Percentiles rank a stretch among this genome's conserved stretches.
Evolutionary conservation across 2,888 invertebrate genomes (phyloP).

Genomic region (Xanthorhoe spadicearia): DNA sequence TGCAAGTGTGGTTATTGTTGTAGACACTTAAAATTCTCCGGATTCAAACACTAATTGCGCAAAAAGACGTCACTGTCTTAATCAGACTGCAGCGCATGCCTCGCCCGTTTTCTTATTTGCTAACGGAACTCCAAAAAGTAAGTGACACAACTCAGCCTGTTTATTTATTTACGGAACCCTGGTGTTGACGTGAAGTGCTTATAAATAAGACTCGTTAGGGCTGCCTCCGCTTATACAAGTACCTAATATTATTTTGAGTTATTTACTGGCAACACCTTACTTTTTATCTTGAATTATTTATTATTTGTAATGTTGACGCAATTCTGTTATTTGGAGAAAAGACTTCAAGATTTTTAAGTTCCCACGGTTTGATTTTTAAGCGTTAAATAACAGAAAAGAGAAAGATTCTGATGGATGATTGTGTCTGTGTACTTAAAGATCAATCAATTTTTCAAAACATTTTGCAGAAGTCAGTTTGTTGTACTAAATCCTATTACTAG

Average conservation of each 20-base stretch:
- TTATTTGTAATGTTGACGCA: slow-evolving; percentile 29
- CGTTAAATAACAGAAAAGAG: no score
- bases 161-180: slow-evolving; percentile 58
- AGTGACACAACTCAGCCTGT: slow-evolving; percentile 53
- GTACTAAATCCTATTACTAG: no score
- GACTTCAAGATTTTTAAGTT: neutral
- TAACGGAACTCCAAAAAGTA: slow-evolving; percentile 41
- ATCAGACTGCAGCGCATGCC: slow-evolving; percentile 17
- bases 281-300: slow-evolving; percentile 44
- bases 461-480: no score
- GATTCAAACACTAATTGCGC: slow-evolving; percentile 12
- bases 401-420: no score
- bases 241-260: slow-evolving; percentile 46
- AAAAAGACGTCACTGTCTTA: slow-evolving; percentile 8
- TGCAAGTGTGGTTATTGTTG: neutral
- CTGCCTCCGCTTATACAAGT: slow-evolving; percentile 47
- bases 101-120: slow-evolving; percentile 25
- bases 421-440: no score
- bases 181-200: slow-evolving; percentile 58
- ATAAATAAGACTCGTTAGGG: slow-evolving; percentile 64
- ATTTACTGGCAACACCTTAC: slow-evolving; percentile 43
- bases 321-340: slow-evolving; percentile 22
- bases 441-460: no score
- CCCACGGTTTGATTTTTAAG: neutral
- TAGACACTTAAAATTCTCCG: slow-evolving; percentile 14